phyloP scores from a whole-genome alignment of 1,140 invertebrate genomes.

The Coboldia fuscipes region DNA sequence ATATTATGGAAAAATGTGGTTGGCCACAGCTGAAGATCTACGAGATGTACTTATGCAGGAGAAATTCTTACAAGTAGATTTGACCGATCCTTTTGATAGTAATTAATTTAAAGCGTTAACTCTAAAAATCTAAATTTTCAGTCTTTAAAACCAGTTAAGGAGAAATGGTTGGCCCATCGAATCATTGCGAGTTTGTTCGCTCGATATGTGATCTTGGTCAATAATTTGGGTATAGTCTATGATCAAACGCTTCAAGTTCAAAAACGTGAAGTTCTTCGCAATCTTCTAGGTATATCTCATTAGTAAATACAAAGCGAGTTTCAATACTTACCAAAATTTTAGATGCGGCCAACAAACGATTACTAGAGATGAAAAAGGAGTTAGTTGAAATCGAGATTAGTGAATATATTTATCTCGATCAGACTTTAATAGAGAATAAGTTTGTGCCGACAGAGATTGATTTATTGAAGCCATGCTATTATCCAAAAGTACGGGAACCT shows the following conservation, averaged over 20 bases:
- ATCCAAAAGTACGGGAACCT: slow-evolving; percentile 11
- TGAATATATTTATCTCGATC: slow-evolving; percentile 34
- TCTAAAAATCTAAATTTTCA: too few species aligned
- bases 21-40: too few species aligned
- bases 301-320: too few species aligned
- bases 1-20: too few species aligned
- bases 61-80: too few species aligned
- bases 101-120: too few species aligned
- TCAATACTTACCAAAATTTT: too few species aligned
- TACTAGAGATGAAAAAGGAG: slow-evolving; percentile 21
- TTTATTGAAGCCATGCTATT: slow-evolving; percentile 19
- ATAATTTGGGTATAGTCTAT: slow-evolving; percentile 23
- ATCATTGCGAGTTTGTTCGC: slow-evolving; percentile 14
- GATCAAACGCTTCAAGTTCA: slow-evolving; percentile 40
- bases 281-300: too few species aligned
- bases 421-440: slow-evolving; percentile 32
- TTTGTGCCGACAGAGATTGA: slow-evolving; percentile 27
- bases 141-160: too few species aligned
- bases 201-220: slow-evolving; percentile 13
- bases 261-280: slow-evolving; percentile 28
- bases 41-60: too few species aligned
- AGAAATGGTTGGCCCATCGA: slow-evolving; percentile 5
- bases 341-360: slow-evolving; percentile 18
- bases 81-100: too few species aligned
- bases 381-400: slow-evolving; percentile 22